Percentiles rank a stretch among this genome's conserved stretches.
phyloP scores from a whole-genome alignment of 2,888 invertebrate species.

The Adelognathus sp. region DNA sequence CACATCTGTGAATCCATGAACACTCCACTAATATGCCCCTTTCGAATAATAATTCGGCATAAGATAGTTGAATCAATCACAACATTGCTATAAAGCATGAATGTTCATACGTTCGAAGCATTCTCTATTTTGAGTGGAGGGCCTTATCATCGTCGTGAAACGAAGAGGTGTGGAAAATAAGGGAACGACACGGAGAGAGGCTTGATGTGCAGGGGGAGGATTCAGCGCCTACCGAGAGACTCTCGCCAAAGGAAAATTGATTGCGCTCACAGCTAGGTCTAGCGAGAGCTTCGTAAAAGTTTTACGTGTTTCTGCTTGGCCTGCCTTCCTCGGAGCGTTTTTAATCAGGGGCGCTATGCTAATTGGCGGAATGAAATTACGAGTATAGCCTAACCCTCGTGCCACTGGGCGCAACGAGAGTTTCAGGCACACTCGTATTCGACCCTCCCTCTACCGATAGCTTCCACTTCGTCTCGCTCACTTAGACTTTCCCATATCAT shows the following conservation, averaged over 20 bases:
- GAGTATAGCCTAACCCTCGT: slow-evolving; percentile 58
- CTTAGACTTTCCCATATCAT: background rate
- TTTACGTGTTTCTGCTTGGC: slow-evolving; percentile 38
- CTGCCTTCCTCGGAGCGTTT: slow-evolving; percentile 60
- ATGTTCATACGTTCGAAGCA: no score
- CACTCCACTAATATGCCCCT: no score
- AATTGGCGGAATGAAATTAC: slow-evolving; percentile 68
- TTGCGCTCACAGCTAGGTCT: slow-evolving; percentile 12
- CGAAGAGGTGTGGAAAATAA: background rate
- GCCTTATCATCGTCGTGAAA: background rate
- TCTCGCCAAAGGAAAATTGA: slow-evolving; percentile 42
- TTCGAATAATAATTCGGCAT: no score
- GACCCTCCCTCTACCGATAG: slow-evolving; percentile 44
- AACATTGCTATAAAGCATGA: no score
- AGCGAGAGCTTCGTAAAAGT: slow-evolving; percentile 36
- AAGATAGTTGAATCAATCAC: no score
- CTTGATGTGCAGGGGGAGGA: slow-evolving; percentile 11
- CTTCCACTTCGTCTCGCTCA: slow-evolving; percentile 31
- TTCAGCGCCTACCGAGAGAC: background rate
- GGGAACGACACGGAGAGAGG: background rate
- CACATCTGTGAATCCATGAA: no score
- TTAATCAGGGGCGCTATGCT: slow-evolving; percentile 68
- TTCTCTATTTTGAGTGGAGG: no score
- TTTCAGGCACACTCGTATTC: slow-evolving; percentile 63
- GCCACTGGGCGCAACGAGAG: slow-evolving; percentile 52